Evolutionary conservation across 2,888 invertebrate species (phyloP).

Genomic region (Platycnemis pennipes): DNA sequence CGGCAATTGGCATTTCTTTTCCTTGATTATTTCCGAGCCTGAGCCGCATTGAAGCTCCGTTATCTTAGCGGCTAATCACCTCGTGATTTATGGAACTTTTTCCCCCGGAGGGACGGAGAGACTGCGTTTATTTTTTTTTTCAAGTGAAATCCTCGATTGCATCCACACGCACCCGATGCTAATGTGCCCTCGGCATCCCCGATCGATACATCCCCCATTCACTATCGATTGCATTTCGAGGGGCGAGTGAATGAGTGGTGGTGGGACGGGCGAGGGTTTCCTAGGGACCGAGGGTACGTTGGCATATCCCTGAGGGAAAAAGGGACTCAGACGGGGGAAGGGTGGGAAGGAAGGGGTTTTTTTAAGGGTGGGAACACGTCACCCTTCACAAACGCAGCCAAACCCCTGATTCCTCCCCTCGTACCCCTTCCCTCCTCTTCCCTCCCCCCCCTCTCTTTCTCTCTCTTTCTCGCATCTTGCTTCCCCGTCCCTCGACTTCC

Average conservation of each 20-base stretch:
- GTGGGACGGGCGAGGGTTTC: not conserved
- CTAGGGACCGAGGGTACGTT: not conserved
- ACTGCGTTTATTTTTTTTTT: constrained; percentile 34
- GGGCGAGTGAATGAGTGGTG: constrained; percentile 15
- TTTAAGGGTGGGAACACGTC: constrained; percentile 57
- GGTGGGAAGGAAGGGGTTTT: constrained; percentile 20
- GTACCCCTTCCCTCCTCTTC: not conserved
- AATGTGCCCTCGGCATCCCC: constrained; percentile 43
- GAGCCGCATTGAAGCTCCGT: not conserved
- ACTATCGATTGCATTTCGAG: constrained; percentile 51
- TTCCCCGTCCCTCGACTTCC: constrained; percentile 16
- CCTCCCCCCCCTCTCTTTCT: not conserved
- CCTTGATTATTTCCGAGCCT: constrained; percentile 1
- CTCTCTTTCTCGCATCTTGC: not conserved
- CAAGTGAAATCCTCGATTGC: constrained; percentile 65
- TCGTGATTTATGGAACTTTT: constrained; percentile 54
- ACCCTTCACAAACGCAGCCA: constrained; percentile 58
- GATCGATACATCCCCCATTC: constrained; percentile 58
- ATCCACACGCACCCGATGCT: constrained; percentile 60
- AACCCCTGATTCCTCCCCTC: constrained; percentile 6
- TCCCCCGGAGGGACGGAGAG: not conserved
- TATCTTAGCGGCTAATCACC: constrained; percentile 2
- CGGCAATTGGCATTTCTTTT: not conserved
- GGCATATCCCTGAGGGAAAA: not conserved
- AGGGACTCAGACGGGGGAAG: not conserved